phyloP scores from a whole-genome alignment of 2,113 vertebrate species.

The Onychorhynchus coronatus region DNA sequence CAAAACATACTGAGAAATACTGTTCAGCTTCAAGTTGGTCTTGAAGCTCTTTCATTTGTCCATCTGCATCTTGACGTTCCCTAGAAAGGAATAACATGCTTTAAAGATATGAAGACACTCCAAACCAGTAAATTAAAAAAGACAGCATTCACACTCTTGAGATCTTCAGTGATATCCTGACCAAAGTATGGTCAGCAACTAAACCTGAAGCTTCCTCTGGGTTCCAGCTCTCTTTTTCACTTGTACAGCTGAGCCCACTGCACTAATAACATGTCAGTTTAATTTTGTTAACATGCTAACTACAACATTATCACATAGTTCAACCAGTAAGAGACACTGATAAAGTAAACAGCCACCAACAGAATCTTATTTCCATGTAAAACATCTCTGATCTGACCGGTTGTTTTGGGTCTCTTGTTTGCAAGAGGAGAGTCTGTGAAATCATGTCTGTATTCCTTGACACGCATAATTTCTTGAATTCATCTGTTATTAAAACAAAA shows the following conservation, averaged over 20 bases:
- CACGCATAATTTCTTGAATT: background rate
- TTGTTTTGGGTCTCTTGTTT: background rate
- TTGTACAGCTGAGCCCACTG: background rate
- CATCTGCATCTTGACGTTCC: constrained; percentile 94
- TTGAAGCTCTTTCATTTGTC: constrained; percentile 98
- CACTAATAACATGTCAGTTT: background rate
- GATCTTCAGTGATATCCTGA: background rate
- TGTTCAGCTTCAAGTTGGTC: constrained; percentile 98
- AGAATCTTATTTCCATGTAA: background rate
- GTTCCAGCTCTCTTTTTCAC: background rate
- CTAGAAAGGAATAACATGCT: constrained; percentile 67
- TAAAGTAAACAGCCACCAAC: background rate
- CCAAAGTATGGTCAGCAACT: background rate
- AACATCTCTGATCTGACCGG: background rate
- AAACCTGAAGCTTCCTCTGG: background rate
- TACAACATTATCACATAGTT: background rate
- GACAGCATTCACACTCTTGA: background rate
- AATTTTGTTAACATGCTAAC: background rate
- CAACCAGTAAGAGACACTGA: background rate
- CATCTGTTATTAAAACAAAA: background rate
- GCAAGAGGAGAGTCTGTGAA: background rate
- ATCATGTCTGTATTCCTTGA: background rate
- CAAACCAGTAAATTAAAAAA: background rate
- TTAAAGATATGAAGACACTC: background rate
- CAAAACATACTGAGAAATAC: constrained; percentile 91